Percentiles rank a stretch among this genome's conserved stretches.
These are phyloP conservation scores for Sycophila texana DNA, from an alignment of 2,888 invertebrate genomes.

Conservation along the genomic window DNA sequence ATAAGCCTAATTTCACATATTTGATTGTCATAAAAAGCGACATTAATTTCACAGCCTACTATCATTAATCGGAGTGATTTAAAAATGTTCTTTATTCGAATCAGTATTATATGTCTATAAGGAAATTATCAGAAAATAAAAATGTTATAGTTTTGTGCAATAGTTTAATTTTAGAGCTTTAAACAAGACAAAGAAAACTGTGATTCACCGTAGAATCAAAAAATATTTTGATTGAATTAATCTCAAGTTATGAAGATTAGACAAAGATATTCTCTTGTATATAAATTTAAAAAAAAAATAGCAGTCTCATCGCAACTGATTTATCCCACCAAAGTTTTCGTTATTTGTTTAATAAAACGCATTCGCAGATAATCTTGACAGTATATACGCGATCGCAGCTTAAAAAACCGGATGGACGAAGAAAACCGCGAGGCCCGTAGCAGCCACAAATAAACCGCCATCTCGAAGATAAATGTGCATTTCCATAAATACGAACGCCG, in stretches of 20 bases:
- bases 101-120: no score
- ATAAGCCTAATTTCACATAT: no score
- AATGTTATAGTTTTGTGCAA: not conserved
- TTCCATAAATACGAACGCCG: conserved; percentile 53
- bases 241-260: conserved; percentile 36
- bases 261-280: conserved; percentile 32
- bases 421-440: conserved; percentile 36
- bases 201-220: not conserved
- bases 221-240: conserved; percentile 18
- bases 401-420: conserved; percentile 40
- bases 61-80: no score
- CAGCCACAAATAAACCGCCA: conserved; percentile 22
- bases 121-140: not conserved
- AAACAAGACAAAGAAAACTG: not conserved
- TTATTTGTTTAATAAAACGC: conserved; percentile 48
- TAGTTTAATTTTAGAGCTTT: not conserved
- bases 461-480: conserved; percentile 53
- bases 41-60: no score
- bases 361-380: conserved; percentile 42
- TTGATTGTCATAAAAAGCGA: no score
- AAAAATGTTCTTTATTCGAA: no score
- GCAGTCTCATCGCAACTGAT: conserved; percentile 11
- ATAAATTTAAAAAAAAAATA: conserved; percentile 36
- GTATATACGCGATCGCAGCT: conserved; percentile 5
- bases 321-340: conserved; percentile 19